Base-by-base conservation (phyloP, 1,140 invertebrate species). In the Temnothorax nylanderi region DNA sequence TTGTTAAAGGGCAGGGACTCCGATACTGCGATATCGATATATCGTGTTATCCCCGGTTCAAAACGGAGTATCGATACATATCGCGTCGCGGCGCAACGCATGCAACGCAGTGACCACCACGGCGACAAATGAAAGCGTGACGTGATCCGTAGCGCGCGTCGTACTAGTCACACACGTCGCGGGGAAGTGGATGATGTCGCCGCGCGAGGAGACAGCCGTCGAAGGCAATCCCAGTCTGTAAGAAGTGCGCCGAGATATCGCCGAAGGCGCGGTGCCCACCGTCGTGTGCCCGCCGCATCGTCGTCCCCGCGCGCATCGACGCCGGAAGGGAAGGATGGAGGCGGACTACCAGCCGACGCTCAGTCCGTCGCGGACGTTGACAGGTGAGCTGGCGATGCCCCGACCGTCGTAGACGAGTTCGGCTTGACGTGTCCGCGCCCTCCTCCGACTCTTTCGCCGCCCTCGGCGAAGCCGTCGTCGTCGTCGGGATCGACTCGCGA, bases 261-360 rank as follows among this genome's bases (percentile, higher is more conserved):
- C n/a, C 21, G 56, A n/a, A 6, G 1, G 3, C 54, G 54, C 54
- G 54, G 54, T 18, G 51, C 51, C 49, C 51, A 10, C 47, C 10
- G 5, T 5, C 16, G 47, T 13, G 7, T 10, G 3, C 8, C 60
- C 47, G 62, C 41, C 34, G 78, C 81, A 60, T 60, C 58, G 60
- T 65, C 76, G 65, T 49, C 64, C 58, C 56, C 47, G 41, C 18
- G 56, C 72, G 72, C 16, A 58, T 64, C 62, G 54, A 78, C 81
- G 44, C 56, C 60, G 32, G 16, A 47, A 3, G n/a, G 58, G 47
- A 91, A 71, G 91, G 85, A 94, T 94, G 93, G 92, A 94, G 93
- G 92, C 93, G 75, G 91, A 93, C 82, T 94, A 93, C 88, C 93
- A 94, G 92, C 87, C 93, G 89, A 94, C 93, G 91, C 87, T 91